These are phyloP conservation scores for Uria lomvia DNA, from an alignment of 2,113 vertebrate species.

Conservation along the genomic window DNA sequence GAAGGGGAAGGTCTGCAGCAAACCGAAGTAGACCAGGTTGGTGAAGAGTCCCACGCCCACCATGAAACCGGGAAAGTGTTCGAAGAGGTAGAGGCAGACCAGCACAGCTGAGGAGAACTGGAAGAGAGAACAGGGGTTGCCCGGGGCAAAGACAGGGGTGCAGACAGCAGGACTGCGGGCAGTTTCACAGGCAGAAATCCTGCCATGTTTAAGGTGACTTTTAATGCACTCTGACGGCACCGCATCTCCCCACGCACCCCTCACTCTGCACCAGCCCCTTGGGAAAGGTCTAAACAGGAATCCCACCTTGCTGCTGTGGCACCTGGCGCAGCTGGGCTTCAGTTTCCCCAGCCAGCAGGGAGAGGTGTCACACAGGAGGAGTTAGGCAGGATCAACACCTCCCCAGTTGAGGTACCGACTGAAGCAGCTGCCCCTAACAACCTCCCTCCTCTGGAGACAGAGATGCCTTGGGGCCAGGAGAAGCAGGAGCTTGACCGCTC, in stretches of 20 bases:
- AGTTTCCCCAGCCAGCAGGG: neutral
- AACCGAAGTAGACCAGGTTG: constrained; percentile 93
- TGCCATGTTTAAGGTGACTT: fast-evolving
- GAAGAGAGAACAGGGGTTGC: neutral
- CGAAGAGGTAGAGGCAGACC: constrained; percentile 87
- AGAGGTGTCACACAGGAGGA: neutral
- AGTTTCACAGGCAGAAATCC: neutral
- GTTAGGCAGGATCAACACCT: too few relatives aligned
- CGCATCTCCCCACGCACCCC: neutral
- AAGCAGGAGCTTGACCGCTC: neutral
- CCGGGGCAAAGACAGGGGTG: neutral
- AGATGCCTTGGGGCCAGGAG: neutral
- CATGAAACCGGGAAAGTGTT: constrained; percentile 86
- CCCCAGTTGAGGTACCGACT: fast-evolving
- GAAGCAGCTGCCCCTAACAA: neutral
- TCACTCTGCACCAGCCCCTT: fast-evolving
- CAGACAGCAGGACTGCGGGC: too few relatives aligned
- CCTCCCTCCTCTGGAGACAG: fast-evolving
- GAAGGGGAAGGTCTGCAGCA: constrained; percentile 93
- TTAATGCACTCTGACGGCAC: neutral
- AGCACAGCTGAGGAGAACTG: constrained; percentile 93
- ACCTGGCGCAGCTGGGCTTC: neutral
- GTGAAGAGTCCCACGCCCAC: constrained; percentile 92
- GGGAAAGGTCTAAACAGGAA: neutral
- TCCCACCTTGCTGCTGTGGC: neutral